These are phyloP conservation scores for Sapayoa aenigma DNA, from an alignment of 2,113 vertebrate species.

Conservation along the genomic window DNA sequence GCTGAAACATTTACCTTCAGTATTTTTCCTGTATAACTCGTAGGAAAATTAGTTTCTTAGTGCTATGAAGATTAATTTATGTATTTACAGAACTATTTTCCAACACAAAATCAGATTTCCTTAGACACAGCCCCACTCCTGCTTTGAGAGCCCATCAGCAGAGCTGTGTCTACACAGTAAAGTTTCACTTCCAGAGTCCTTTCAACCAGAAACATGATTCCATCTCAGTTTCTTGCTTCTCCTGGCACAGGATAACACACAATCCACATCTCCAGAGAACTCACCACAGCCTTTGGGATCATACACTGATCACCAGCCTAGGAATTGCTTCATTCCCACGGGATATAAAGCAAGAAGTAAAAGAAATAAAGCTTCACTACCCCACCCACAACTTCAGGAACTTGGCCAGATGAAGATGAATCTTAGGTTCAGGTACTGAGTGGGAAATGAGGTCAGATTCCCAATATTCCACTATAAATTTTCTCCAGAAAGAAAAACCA, in stretches of 20 bases:
- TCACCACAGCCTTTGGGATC: not conserved
- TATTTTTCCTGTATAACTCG: not conserved
- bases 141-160: not conserved
- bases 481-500: not conserved
- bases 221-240: not conserved
- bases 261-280: not conserved
- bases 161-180: not conserved
- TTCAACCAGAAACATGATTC: not conserved
- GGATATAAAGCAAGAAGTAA: not conserved
- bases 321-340: not conserved
- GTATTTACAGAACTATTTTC: not conserved
- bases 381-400: rapidly evolving
- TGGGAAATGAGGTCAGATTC: not conserved
- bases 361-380: not conserved
- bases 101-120: not conserved
- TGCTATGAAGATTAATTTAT: not conserved
- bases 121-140: not conserved
- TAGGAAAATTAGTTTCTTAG: not conserved
- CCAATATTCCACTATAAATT: not conserved
- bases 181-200: not conserved
- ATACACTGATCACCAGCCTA: not conserved
- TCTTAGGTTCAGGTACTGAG: not conserved
- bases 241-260: not conserved
- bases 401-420: not conserved
- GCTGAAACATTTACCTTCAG: not conserved